These are phyloP conservation scores for Drosophila putrida DNA, from an alignment of 2,888 invertebrate species.

Conservation along the genomic window DNA sequence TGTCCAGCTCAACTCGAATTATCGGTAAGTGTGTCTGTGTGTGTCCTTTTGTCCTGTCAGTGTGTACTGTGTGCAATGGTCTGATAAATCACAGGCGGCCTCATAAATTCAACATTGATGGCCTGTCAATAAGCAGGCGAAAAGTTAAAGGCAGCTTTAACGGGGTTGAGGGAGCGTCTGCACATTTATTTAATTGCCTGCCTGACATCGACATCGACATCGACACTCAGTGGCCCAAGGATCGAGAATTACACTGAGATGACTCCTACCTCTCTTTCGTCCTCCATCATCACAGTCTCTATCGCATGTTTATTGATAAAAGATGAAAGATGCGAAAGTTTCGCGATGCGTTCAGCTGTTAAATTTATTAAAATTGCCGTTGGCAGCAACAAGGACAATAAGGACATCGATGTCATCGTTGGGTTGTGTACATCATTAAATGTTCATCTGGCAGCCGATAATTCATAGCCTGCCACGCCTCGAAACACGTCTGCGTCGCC, in stretches of 20 bases:
- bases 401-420: slow-evolving; percentile 54
- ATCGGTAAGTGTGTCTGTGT: slow-evolving; percentile 88
- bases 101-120: slow-evolving; percentile 76
- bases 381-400: slow-evolving; percentile 46
- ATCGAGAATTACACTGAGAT: slow-evolving; percentile 30
- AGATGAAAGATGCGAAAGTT: slow-evolving; percentile 76
- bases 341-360: slow-evolving; percentile 74
- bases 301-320: slow-evolving; percentile 70
- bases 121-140: slow-evolving; percentile 75
- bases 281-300: neutral
- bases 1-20: slow-evolving; percentile 93
- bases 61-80: slow-evolving; percentile 67
- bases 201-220: slow-evolving; percentile 66
- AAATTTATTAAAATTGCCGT: slow-evolving; percentile 79
- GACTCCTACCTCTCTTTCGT: neutral
- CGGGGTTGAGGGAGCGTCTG: slow-evolving; percentile 31
- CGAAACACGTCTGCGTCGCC: slow-evolving; percentile 2
- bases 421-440: slow-evolving; percentile 77
- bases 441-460: slow-evolving; percentile 79
- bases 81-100: slow-evolving; percentile 76
- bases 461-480: slow-evolving; percentile 67
- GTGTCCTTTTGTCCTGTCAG: slow-evolving; percentile 28
- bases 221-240: slow-evolving; percentile 48
- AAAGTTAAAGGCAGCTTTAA: slow-evolving; percentile 48
- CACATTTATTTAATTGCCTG: slow-evolving; percentile 79